These are phyloP conservation scores for Acropora tenuis DNA, from an alignment of 64 coral and sea anemone species.

Conservation along the genomic window DNA sequence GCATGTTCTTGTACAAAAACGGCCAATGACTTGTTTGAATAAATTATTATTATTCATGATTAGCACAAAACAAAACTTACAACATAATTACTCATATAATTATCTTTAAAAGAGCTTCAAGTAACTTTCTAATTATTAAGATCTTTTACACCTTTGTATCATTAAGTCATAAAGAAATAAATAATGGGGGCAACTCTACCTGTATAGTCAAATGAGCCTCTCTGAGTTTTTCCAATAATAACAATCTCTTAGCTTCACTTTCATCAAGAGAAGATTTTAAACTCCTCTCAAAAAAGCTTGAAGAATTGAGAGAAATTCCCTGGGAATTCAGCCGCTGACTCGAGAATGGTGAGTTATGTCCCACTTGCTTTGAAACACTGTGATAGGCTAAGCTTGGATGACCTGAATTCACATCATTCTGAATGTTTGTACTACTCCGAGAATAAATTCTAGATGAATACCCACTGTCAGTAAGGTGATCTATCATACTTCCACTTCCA, in stretches of 20 bases:
- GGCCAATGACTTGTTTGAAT: too few relatives aligned
- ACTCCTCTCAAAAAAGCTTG: background rate
- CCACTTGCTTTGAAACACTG: background rate
- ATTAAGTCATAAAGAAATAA: background rate
- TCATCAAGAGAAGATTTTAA: conserved; percentile 38
- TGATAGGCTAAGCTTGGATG: background rate
- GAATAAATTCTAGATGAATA: conserved; percentile 19
- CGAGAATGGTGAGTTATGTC: background rate
- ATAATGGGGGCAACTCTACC: background rate
- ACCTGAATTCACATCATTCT: background rate
- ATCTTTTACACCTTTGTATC: too few relatives aligned
- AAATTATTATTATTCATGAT: too few relatives aligned
- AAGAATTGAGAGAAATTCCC: background rate
- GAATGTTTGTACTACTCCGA: background rate
- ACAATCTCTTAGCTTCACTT: conserved; percentile 26
- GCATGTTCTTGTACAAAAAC: too few relatives aligned
- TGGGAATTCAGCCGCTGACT: background rate
- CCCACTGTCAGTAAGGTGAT: conserved; percentile 31
- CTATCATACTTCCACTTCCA: background rate
- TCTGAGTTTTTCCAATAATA: conserved; percentile 42
- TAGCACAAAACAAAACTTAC: too few relatives aligned
- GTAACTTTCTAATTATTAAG: too few relatives aligned
- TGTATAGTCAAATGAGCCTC: conserved; percentile 49
- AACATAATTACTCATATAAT: too few relatives aligned
- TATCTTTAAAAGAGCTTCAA: too few relatives aligned